phyloP scores from a whole-genome alignment of 2,113 vertebrate genomes.

The Morphnarchus princeps region DNA sequence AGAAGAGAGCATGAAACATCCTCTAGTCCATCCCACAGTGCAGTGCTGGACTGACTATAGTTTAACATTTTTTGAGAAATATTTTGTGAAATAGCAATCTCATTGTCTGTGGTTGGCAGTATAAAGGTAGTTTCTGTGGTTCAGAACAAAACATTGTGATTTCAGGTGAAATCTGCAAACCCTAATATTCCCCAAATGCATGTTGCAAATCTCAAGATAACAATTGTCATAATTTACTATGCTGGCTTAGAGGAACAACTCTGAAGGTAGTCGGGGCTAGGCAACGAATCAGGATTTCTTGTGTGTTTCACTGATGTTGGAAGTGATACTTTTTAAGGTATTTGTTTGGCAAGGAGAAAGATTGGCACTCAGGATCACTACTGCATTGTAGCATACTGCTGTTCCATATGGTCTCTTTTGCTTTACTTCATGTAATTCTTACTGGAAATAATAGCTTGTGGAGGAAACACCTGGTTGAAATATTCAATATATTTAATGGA shows the following conservation, averaged over 20 bases:
- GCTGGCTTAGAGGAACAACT: not conserved
- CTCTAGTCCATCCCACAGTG: not conserved
- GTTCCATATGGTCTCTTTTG: not conserved
- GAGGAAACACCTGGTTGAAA: not conserved
- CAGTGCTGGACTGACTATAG: not conserved
- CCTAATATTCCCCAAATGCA: not conserved
- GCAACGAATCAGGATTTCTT: not conserved
- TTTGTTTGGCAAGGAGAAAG: not conserved
- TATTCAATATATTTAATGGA: not conserved
- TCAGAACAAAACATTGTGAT: not conserved
- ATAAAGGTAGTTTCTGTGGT: not conserved
- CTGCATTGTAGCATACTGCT: not conserved
- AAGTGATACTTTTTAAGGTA: not conserved
- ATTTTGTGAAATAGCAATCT: not conserved
- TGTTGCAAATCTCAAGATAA: not conserved
- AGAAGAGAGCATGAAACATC: not conserved
- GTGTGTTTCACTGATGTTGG: rapidly evolving
- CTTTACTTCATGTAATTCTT: not conserved
- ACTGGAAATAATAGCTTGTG: not conserved
- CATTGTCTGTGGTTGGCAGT: not conserved
- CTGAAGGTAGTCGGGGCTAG: rapidly evolving
- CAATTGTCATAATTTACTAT: rapidly evolving
- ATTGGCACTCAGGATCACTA: not conserved
- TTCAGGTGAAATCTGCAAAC: not conserved
- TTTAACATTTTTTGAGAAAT: not conserved